A percentile compares a stretch with the other conserved stretches of the same genome.
Conservation (phyloP, 2,113 vertebrate species). For the Toxotes jaculatrix region DNA sequence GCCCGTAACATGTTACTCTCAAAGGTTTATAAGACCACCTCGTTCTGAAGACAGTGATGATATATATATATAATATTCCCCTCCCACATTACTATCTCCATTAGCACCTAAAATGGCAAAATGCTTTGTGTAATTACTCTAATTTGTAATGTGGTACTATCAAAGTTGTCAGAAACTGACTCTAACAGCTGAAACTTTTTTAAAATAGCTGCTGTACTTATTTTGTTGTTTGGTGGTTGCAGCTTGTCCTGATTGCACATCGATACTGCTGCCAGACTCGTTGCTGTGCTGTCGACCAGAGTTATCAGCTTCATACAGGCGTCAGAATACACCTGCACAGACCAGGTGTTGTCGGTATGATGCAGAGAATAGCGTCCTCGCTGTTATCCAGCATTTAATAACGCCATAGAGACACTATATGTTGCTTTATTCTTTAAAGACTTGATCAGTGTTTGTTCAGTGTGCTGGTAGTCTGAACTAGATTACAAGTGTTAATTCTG, state of each 20-base stretch:
- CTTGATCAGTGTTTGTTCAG: not conserved
- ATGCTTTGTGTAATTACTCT: no score
- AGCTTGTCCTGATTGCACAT: not conserved
- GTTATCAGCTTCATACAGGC: not conserved
- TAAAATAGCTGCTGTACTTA: not conserved
- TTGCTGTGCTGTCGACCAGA: not conserved
- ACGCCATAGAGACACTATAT: constrained; percentile 11
- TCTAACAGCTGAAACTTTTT: not conserved
- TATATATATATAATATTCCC: no score
- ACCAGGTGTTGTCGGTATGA: not conserved
- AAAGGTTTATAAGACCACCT: no score
- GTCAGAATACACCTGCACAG: not conserved
- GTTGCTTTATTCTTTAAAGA: not conserved
- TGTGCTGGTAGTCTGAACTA: not conserved
- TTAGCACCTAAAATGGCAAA: no score
- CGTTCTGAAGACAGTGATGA: no score
- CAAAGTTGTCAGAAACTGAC: not conserved
- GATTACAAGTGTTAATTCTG: not conserved
- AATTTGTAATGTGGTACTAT: no score
- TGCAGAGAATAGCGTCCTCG: not conserved
- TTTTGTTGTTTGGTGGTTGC: not conserved
- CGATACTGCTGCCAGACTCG: not conserved
- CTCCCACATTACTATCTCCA: no score
- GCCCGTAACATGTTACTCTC: no score
- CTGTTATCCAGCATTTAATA: not conserved